Evolutionary conservation across 2,113 vertebrate species (phyloP).

Genomic region (Pelecanus crispus): DNA sequence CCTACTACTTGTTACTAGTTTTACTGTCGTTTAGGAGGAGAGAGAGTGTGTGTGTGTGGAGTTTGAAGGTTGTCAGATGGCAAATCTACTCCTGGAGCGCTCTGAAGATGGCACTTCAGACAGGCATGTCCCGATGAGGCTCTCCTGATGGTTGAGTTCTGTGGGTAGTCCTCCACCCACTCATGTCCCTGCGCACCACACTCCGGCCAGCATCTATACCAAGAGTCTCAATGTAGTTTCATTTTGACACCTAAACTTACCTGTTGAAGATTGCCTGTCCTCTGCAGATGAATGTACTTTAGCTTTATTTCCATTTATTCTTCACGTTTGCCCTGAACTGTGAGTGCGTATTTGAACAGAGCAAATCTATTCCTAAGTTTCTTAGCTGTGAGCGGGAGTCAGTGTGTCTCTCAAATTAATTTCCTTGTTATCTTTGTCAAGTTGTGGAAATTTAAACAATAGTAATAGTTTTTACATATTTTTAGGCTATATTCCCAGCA

Average conservation of each 20-base stretch:
- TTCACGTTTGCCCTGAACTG: not conserved
- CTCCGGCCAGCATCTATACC: too few relatives aligned
- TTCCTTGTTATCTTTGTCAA: not conserved
- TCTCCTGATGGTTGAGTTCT: not conserved
- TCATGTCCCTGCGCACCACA: rapidly evolving
- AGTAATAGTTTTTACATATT: not conserved
- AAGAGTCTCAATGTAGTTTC: too few relatives aligned
- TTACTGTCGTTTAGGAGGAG: not conserved
- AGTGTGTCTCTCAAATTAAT: not conserved
- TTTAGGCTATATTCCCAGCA: not conserved
- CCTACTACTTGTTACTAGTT: not conserved
- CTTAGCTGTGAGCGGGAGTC: not conserved
- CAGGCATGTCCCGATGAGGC: not conserved
- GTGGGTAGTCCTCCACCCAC: rapidly evolving
- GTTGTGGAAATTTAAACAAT: not conserved
- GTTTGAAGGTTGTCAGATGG: not conserved
- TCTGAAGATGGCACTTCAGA: not conserved
- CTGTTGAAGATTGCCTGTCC: not conserved
- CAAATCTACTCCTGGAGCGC: not conserved
- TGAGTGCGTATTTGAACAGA: not conserved
- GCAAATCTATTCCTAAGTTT: not conserved
- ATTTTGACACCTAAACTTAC: rapidly evolving
- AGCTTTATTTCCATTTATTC: not conserved
- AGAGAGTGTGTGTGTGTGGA: too few relatives aligned
- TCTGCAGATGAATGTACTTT: not conserved